Evolutionary conservation across 2,113 vertebrate genomes (phyloP), one percentile per base, ranked within the genome.

Genomic region (Eolophus roseicapilla): DNA sequence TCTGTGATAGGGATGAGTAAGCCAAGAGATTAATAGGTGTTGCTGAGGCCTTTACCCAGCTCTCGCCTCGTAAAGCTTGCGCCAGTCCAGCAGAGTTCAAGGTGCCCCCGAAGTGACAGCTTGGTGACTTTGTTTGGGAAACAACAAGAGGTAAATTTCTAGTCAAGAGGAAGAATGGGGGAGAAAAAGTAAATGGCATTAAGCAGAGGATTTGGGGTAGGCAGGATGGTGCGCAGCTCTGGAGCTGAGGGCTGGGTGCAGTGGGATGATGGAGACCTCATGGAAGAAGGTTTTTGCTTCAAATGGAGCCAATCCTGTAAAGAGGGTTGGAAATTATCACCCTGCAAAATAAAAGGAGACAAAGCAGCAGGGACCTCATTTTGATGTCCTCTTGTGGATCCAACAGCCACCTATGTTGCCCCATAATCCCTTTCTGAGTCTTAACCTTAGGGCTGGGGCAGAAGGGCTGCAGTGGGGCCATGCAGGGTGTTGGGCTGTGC

Each of bases 1-100:
- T 96, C 97, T 96, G 87, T 96, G 97, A 97, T 97, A 95, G 95
- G 94, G 96, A 96, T 90, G 96, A 97, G 96, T 86, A 93, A 98
- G 91, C 93, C 88, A 84, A 55, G 95, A 97, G 97, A 97, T 98
- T 97, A 97, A 97, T 95, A 90, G 95, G 80, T 0, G 9, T 62
- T 87, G 53, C 89, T 2, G 62, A 78, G 69, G 93, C 91, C 27
- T 33, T 88, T 89, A 92, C 83, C 93, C 62, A 65, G 64, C 77
- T 96, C 41, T 82, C 3, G 28, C 79, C 93, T 95, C 53, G 19
- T 91, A 97, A 94, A 88, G 57, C 69, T 86, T 71, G 25, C 8
- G 19, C 3, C 0, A 33, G 67, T 85, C 91, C 0, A 0, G 74
- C 0, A 0, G 74, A 92, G 92, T 82, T 97, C 95, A 96, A 97